phyloP scores from a whole-genome alignment of 2,113 vertebrate species.

The Polypterus bichir region DNA sequence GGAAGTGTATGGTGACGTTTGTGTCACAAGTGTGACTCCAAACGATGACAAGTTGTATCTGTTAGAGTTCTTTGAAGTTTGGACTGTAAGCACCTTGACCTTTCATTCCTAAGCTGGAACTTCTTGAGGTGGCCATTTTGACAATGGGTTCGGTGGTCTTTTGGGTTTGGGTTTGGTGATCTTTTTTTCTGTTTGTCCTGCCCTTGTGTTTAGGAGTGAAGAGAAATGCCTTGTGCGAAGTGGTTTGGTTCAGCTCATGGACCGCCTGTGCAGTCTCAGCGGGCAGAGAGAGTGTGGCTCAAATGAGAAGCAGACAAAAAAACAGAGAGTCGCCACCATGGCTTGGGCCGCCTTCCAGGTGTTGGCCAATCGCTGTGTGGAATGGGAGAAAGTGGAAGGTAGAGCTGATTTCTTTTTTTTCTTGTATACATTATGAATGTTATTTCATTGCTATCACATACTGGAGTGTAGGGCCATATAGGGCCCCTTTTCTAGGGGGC shows the following conservation, averaged over 20 bases:
- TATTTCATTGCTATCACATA: background rate
- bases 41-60: no score
- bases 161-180: background rate
- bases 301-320: conserved; percentile 90
- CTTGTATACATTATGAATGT: background rate
- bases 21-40: background rate
- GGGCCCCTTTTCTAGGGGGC: no score
- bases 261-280: conserved; percentile 83
- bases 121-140: no score
- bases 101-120: no score
- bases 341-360: conserved; percentile 98
- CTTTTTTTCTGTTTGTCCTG: background rate
- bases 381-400: conserved; percentile 98
- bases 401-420: background rate
- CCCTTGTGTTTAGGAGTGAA: conserved; percentile 61
- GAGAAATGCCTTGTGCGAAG: conserved; percentile 93
- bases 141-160: no score
- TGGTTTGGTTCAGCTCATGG: conserved; percentile 94
- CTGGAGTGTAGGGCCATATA: no score
- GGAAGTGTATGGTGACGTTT: no score
- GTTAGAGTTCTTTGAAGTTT: no score
- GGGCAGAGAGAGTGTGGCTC: conserved; percentile 85
- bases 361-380: conserved; percentile 89
- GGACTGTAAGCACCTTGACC: no score
- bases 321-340: conserved; percentile 95